Percentiles rank a stretch among this genome's conserved stretches.
These are phyloP conservation scores for Pollenia griseotomentosa DNA, from an alignment of 2,888 invertebrate genomes.

Conservation along the genomic window DNA sequence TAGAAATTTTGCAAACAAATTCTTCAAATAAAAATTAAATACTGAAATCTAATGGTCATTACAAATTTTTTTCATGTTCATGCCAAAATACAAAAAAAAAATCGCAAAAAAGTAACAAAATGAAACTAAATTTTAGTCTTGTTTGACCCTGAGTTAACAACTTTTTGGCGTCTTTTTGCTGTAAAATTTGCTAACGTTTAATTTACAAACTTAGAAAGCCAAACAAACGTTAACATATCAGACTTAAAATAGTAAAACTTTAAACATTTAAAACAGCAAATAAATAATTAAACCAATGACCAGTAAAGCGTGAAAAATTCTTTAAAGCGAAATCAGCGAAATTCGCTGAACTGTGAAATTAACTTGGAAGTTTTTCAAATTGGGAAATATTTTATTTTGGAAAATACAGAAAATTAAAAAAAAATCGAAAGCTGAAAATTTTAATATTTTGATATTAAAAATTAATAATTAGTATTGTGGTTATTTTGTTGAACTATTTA, in stretches of 20 bases:
- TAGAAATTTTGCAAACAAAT: background rate
- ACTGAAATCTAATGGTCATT: constrained; percentile 4
- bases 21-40: constrained; percentile 16
- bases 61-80: constrained; percentile 24
- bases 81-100: background rate
- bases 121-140: constrained; percentile 48
- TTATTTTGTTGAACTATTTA: too few species aligned
- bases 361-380: constrained; percentile 37
- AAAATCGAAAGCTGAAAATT: constrained; percentile 18
- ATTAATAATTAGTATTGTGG: too few species aligned
- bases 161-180: background rate
- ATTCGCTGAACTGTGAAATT: constrained; percentile 63
- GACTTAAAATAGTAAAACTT: constrained; percentile 4
- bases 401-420: background rate
- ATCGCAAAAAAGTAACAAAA: background rate
- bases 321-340: constrained; percentile 40
- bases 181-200: constrained; percentile 28
- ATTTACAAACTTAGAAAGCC: background rate
- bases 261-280: background rate
- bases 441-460: background rate
- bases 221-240: background rate
- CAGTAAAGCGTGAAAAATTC: constrained; percentile 59
- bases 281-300: constrained; percentile 49
- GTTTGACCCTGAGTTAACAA: constrained; percentile 58
- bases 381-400: constrained; percentile 1